phyloP scores from a whole-genome alignment of 2,888 invertebrate genomes.

The Stenchaetothrips biformis region DNA sequence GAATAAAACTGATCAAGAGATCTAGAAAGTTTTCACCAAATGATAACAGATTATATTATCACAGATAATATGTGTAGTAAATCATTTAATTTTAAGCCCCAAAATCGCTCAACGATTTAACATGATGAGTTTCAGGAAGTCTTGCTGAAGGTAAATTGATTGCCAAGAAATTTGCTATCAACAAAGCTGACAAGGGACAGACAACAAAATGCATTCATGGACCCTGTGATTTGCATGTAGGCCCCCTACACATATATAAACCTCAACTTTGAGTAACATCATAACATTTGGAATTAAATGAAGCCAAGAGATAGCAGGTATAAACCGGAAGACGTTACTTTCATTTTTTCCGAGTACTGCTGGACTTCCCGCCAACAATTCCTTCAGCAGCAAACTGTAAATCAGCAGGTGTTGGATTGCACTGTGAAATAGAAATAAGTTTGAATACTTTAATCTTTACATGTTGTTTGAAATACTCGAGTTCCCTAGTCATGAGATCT shows the following conservation, averaged over 20 bases:
- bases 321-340: not conserved
- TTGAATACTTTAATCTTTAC: not conserved
- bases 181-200: not conserved
- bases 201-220: not conserved
- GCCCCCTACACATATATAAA: not conserved
- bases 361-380: constrained; percentile 1
- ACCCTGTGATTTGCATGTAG: not conserved
- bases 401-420: constrained; percentile 5
- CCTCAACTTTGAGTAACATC: not conserved
- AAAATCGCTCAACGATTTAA: too few species aligned
- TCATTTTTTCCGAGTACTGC: not conserved
- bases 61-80: not conserved
- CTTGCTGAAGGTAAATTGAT: too few species aligned
- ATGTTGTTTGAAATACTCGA: not conserved
- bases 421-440: not conserved
- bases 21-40: constrained; percentile 17
- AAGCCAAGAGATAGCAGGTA: not conserved
- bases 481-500: constrained; percentile 41
- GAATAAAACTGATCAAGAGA: too few species aligned
- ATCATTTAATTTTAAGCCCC: not conserved
- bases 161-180: too few species aligned
- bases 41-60: constrained; percentile 7
- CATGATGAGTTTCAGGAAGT: too few species aligned
- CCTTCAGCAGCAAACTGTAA: not conserved
- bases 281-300: not conserved